Base-by-base conservation (phyloP, 2,888 invertebrate species). In the Aleiodes alternator region DNA sequence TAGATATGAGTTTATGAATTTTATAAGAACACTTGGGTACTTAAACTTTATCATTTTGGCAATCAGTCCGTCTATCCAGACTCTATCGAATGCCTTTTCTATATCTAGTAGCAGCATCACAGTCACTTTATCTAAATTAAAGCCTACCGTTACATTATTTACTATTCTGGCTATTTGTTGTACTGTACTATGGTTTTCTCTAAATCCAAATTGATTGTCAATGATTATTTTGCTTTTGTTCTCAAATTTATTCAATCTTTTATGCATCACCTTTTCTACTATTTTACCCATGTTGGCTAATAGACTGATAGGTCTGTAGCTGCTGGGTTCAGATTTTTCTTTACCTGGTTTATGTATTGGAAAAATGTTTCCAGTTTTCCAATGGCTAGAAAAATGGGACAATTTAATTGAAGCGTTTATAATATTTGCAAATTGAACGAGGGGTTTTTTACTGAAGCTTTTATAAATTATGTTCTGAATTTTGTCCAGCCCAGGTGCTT, bases 31-130 rank as follows among this genome's bases (percentile, higher is more conserved):
- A 31, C 31, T 31, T 31, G 31, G 31, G 31, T 31, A 31, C 31
- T 31, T 31, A 31, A 31, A 31, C 31, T 31, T 31, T 31, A 31
- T 31, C 31, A 31, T 31, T 31, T 31, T 31, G 31, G 31, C 31
- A 31, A 31, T 31, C 31, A 31, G 31, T 31, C 31, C 31, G 5
- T 31, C 31, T 12, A 82, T 80, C 84, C 86, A 85, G 0, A 87
- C 85, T 53, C 80, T 81, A 69, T 88, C 85, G 59, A 89, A 89
- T 0, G 87, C 87, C 78, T 87, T 86, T 72, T 84, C 82, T 9
- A 87, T 83, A 57, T 87, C 85, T 14, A 87, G 75, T 0, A n/a
- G n/a, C n/a, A 83, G 69, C 78, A 86, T 81, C 0, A 79, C 79
- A n/a, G 85, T 85, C 1, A 76, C 70, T 6, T 80, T 76, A 1